Evolutionary conservation across 2,797 vertebrate genomes (phyloP), one percentile per base, ranked within the genome.

Genomic region (Lutjanus argentimaculatus): DNA sequence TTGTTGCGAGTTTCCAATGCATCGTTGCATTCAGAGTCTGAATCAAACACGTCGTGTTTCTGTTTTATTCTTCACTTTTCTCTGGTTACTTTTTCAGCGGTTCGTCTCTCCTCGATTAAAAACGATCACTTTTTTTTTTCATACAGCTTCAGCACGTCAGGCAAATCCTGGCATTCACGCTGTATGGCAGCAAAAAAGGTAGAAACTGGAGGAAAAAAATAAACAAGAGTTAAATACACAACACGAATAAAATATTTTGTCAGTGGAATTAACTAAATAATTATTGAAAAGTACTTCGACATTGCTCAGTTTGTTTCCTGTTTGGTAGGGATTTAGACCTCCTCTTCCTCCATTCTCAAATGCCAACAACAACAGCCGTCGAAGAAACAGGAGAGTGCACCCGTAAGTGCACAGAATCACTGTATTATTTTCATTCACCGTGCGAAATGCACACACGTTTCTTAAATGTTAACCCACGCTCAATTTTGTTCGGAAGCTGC

Each of bases 351-450:
- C 93, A 88, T 93, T 91, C 95, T 95, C 92, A 88, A 91, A 95
- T 94, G 95, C 95, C 95, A 96, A 95, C 93, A 96, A 95, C 95
- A 95, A 95, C 95, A 95, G 95, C 94, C 95, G 92, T 91, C 93
- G 92, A 92, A 93, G 93, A 91, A 93, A 91, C 93, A 88, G 90
- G 73, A 93, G 79, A 92, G 90, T 94, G 92, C 93, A 93, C 91
- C 91, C 91, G 94, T 96, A 95, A 96, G 94, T 95, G 93, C 85
- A 94, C 89, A 90, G 0, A 92, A 92, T 83, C 71, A 21, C 67
- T n/a, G 85, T 81, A 68, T 76, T 30, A 46, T 79, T 66, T 61
- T 72, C 7, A 43, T 43, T 77, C 21, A 45, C 10, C 59, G 17
- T 76, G 83, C 48, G 51, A 68, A 82, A 83, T 48, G 79, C 77